Percentiles rank a stretch among this genome's conserved stretches.
Conservation (phyloP, 2,113 vertebrate genomes). For the Chloebia gouldiae region DNA sequence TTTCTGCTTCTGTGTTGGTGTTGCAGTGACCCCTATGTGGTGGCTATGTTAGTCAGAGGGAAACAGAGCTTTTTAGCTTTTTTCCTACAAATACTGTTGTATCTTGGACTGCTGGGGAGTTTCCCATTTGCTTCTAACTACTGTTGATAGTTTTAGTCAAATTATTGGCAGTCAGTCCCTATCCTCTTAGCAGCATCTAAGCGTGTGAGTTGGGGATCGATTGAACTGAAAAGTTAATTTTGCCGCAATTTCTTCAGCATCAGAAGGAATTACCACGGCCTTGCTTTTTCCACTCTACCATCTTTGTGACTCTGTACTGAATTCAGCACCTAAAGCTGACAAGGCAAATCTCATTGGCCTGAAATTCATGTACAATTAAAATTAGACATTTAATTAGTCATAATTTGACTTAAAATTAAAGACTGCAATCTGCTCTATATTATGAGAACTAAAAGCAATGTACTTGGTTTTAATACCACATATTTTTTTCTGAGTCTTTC, state of each 20-base stretch:
- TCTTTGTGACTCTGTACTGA: background rate
- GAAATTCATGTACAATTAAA: background rate
- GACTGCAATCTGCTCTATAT: background rate
- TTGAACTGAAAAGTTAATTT: background rate
- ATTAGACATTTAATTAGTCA: background rate
- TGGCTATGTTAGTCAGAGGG: background rate
- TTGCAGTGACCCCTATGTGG: background rate
- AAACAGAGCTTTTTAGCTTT: background rate
- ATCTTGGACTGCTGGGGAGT: background rate
- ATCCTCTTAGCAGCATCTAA: background rate
- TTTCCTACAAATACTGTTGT: background rate
- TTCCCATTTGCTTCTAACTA: background rate
- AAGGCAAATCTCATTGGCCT: background rate
- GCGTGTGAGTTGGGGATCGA: background rate
- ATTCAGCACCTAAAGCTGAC: background rate
- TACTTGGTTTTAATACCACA: background rate
- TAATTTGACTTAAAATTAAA: background rate
- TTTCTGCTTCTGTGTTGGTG: background rate
- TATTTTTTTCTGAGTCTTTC: background rate
- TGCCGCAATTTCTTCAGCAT: background rate
- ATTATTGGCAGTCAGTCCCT: background rate
- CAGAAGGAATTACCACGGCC: background rate
- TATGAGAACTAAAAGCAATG: background rate
- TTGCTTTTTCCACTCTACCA: background rate
- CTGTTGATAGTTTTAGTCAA: background rate